phyloP scores from a whole-genome alignment of 2,888 invertebrate genomes.

The Lagria hirta region DNA sequence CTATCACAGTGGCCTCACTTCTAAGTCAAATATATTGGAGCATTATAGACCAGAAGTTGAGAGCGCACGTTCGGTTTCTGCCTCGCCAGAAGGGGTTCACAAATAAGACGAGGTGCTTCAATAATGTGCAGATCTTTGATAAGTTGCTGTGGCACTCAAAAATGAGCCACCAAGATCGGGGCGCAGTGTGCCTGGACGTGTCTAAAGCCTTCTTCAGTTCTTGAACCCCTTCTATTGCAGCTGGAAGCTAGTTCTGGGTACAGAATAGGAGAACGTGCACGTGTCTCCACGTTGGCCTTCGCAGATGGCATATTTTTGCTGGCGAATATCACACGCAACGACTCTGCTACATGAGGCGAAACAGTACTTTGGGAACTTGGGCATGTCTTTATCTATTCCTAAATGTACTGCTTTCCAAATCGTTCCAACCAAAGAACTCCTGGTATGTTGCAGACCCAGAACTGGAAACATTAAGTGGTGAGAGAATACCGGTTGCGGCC shows the following conservation, averaged over 20 bases:
- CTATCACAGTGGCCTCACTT: constrained; percentile 42
- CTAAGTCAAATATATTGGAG: constrained; percentile 40
- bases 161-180: constrained; percentile 37
- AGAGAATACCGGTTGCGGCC: constrained; percentile 30
- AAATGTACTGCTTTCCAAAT: constrained; percentile 32
- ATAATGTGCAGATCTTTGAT: constrained; percentile 40
- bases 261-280: constrained; percentile 9
- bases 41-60: constrained; percentile 36
- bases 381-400: constrained; percentile 26
- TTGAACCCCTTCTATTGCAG: constrained; percentile 36
- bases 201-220: constrained; percentile 50
- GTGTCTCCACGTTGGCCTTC: constrained; percentile 44
- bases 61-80: constrained; percentile 24
- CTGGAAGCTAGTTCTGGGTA: constrained; percentile 36
- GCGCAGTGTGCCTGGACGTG: constrained; percentile 50
- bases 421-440: constrained; percentile 32
- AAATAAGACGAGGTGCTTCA: constrained; percentile 40
- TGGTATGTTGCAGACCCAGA: constrained; percentile 40
- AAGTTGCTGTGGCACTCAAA: constrained; percentile 36
- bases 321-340: constrained; percentile 38
- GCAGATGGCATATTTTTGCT: constrained; percentile 49
- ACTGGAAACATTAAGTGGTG: constrained; percentile 29
- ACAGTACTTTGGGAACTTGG: constrained; percentile 36
- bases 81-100: constrained; percentile 44
- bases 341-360: constrained; percentile 36